These are phyloP conservation scores for Sebastes iracundus DNA, from an alignment of 2,797 vertebrate species.

Conservation along the genomic window DNA sequence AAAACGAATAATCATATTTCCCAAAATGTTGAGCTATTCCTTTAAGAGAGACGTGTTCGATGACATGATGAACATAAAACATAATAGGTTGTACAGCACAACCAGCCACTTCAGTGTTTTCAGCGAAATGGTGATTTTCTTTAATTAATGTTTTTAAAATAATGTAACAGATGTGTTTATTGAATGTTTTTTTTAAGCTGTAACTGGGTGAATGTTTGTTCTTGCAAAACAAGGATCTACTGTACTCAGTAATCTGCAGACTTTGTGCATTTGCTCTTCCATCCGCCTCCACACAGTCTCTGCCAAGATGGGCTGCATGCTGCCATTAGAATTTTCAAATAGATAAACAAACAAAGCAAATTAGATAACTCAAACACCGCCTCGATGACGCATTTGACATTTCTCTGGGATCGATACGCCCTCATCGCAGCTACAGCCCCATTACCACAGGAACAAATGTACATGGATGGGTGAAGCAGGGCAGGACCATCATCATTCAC, in stretches of 20 bases:
- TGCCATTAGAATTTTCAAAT: constrained; percentile 13
- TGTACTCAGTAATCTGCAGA: constrained; percentile 1
- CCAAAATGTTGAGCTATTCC: background rate
- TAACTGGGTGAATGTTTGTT: background rate
- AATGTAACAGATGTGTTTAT: background rate
- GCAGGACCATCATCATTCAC: constrained; percentile 1
- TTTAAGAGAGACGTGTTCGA: background rate
- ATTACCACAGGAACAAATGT: constrained; percentile 8
- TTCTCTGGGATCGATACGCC: constrained; percentile 5
- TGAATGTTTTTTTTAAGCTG: background rate
- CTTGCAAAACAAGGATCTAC: constrained; percentile 3
- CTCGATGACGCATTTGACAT: constrained; percentile 28
- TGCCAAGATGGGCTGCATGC: constrained; percentile 7
- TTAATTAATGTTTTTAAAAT: background rate
- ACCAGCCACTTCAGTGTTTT: background rate
- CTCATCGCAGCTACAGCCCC: background rate
- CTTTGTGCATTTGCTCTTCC: constrained; percentile 4
- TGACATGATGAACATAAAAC: background rate
- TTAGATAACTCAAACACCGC: constrained; percentile 9
- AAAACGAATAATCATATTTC: background rate
- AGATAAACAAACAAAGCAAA: constrained; percentile 29
- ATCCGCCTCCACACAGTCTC: constrained; percentile 17
- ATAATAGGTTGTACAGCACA: background rate
- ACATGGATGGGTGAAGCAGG: constrained; percentile 6
- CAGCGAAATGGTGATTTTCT: background rate